Base-by-base conservation (phyloP, 35 echinoderm and acorn worm genomes). In the Anneissia japonica region DNA sequence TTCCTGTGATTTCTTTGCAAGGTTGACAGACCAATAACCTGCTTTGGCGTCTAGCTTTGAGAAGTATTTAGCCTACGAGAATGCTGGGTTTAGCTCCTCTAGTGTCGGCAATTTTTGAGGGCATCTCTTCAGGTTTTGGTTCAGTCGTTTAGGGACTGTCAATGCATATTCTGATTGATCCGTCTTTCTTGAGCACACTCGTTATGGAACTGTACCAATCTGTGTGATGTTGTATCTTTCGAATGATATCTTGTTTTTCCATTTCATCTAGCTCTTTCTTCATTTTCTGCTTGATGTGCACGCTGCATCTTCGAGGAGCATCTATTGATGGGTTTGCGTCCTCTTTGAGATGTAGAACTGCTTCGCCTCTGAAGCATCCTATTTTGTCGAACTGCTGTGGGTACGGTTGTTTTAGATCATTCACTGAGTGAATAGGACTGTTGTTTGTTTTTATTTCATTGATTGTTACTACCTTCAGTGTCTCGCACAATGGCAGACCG, bases 11-110 rank as follows among this genome's bases (percentile, higher is more conserved):
- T 90, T 74, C 64, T 79, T 5, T 16, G 46, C 81, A 21, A 94
- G 77, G 4, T 87, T 73, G 17, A 94, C 85, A n/a, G 88, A 86
- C 92, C 92, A 91, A 32, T 94, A 94, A 31, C 88, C 92, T 9
- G 81, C 45, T 77, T 90, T 89, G 16, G 82, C 87, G 39, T 89
- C 83, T 3, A 93, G 74, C 39, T 93, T 93, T 23, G 75, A 81
- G 81, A 93, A 93, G 86, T 37, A 92, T 38, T 88, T 41, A n/a
- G n/a, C n/a, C n/a, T n/a, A n/a, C n/a, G n/a, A n/a, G n/a, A 89
- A 83, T 28, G 46, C 46, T 72, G 51, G 46, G n/a, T 38, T 89
- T 73, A 9, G 83, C 6, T 32, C 83, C 78, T 91, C 78, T 17
- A 87, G 51, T 1, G 89, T 90, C 23, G 87, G 87, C 7, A 87